phyloP scores from a whole-genome alignment of 2,797 vertebrate genomes.

The Acanthurus tractus region DNA sequence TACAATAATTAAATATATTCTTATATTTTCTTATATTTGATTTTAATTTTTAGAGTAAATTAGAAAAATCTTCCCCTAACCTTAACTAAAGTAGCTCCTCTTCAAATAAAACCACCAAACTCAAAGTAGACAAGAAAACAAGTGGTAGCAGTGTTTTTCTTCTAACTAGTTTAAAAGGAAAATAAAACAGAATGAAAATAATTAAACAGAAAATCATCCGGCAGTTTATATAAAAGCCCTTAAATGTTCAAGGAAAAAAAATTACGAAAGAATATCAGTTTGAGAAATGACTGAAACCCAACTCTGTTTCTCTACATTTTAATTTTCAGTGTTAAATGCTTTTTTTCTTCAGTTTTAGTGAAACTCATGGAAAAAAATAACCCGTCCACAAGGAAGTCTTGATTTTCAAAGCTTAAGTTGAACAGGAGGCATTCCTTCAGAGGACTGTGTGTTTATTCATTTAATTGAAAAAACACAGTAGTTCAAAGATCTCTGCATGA shows the following conservation, averaged over 20 bases:
- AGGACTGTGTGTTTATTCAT: constrained; percentile 14
- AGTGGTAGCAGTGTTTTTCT: not conserved
- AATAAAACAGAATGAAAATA: not conserved
- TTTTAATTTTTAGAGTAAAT: too few relatives aligned
- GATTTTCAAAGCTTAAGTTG: constrained; percentile 25
- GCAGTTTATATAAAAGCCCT: not conserved
- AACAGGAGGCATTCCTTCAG: not conserved
- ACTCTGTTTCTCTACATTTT: not conserved
- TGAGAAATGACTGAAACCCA: not conserved
- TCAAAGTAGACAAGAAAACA: not conserved
- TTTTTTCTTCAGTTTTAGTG: not conserved
- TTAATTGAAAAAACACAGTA: constrained; percentile 30
- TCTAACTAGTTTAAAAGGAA: not conserved
- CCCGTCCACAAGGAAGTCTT: constrained; percentile 13
- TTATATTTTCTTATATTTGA: not conserved
- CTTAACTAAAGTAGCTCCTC: too few relatives aligned
- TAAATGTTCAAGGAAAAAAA: not conserved
- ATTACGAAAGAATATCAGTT: not conserved
- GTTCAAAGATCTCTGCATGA: constrained; percentile 21
- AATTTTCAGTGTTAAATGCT: not conserved
- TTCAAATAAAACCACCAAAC: too few relatives aligned
- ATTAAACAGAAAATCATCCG: not conserved
- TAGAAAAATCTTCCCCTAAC: too few relatives aligned
- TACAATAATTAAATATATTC: not conserved
- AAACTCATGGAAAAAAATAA: too few relatives aligned